These are phyloP conservation scores for Smutsia temminckii DNA, from an alignment of 2,797 vertebrate genomes.

Conservation along the genomic window DNA sequence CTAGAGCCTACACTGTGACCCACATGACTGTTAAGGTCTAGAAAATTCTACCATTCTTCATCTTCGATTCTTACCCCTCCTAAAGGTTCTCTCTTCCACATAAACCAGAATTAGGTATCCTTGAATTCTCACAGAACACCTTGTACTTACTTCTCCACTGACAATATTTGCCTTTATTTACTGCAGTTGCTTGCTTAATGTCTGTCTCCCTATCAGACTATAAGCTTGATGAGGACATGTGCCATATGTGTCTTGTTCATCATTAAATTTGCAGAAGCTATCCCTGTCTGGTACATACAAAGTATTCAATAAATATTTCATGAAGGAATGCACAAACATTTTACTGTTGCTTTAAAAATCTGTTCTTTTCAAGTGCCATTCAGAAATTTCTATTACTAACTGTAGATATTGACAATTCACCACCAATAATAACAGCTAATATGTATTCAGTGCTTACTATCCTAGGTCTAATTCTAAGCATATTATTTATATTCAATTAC, in stretches of 20 bases:
- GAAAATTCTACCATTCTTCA: background rate
- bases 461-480: background rate
- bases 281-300: background rate
- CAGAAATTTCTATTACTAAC: background rate
- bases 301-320: background rate
- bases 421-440: conserved; percentile 3
- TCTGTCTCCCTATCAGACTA: background rate
- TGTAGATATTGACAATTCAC: conserved; percentile 6
- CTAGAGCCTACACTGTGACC: background rate
- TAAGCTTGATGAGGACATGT: background rate
- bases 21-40: background rate
- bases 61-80: background rate
- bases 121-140: background rate
- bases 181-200: background rate
- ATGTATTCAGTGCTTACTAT: background rate
- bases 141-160: background rate
- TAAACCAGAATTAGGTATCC: background rate
- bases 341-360: background rate
- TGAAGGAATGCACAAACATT: background rate
- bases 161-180: background rate
- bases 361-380: background rate
- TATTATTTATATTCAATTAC: background rate
- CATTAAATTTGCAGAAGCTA: background rate
- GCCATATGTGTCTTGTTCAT: background rate
- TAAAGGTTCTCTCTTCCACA: background rate